Percentiles rank a stretch among this genome's conserved stretches.
Evolutionary conservation across 2,888 invertebrate species (phyloP).

Genomic region (Campoletis raptor): DNA sequence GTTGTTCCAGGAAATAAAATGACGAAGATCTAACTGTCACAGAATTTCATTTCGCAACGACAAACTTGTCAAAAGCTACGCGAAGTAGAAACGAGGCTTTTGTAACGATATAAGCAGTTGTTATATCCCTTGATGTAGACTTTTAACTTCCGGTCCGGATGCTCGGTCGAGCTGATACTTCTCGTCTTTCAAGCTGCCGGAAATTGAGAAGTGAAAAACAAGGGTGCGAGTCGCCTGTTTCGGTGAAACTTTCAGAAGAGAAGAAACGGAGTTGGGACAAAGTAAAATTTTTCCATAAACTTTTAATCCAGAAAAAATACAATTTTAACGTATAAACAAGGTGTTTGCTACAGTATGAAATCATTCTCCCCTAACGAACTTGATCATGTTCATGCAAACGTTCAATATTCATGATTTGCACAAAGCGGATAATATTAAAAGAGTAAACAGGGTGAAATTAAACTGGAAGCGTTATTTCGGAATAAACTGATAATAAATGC

Average conservation of each 20-base stretch:
- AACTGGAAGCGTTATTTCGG: not conserved
- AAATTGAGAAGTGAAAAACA: slow-evolving; percentile 30
- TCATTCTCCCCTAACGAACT: not conserved
- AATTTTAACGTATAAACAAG: not conserved
- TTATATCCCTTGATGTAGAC: not conserved
- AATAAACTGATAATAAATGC: not conserved
- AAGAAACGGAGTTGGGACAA: not conserved
- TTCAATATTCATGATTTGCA: not conserved
- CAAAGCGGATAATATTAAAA: not conserved
- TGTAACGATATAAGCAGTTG: not conserved
- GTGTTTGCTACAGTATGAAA: not conserved
- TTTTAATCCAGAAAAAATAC: not conserved
- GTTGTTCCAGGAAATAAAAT: not conserved
- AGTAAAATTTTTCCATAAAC: not conserved
- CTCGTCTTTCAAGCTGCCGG: slow-evolving; percentile 1
- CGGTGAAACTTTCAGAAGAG: not conserved
- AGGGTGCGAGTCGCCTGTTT: not conserved
- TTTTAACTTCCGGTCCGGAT: slow-evolving; percentile 23
- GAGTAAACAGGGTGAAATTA: not conserved
- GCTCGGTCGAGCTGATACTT: slow-evolving; percentile 9
- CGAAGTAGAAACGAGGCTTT: not conserved
- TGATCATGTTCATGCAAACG: not conserved
- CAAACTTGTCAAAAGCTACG: slow-evolving; percentile 5
- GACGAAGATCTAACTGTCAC: not conserved
- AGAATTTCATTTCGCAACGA: not conserved